phyloP scores from a whole-genome alignment of 2,888 invertebrate species.

The Machimus atricapillus region DNA sequence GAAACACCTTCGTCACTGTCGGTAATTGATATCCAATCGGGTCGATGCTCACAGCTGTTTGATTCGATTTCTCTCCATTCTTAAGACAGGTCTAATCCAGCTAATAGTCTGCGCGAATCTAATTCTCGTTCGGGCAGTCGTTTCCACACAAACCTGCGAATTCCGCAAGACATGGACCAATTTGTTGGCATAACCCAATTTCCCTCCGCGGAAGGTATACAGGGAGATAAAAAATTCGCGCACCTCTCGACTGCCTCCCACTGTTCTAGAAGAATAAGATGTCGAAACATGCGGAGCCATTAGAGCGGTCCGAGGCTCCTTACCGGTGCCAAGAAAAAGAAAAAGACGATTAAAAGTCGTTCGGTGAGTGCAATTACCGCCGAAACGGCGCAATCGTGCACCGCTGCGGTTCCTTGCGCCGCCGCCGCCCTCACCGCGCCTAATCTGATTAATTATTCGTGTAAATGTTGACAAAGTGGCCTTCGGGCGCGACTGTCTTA shows the following conservation, averaged over 20 bases:
- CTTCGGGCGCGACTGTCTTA: slow-evolving; percentile 19
- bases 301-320: background rate
- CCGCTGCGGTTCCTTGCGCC: background rate
- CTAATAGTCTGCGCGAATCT: background rate
- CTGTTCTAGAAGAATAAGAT: slow-evolving; percentile 17
- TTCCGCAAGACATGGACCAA: background rate
- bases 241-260: background rate
- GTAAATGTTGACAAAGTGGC: slow-evolving; percentile 32
- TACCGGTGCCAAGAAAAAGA: background rate
- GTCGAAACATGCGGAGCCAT: background rate
- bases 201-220: background rate
- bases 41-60: background rate
- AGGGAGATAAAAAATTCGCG: background rate
- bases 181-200: slow-evolving; percentile 17
- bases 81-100: background rate
- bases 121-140: background rate
- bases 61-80: background rate
- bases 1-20: background rate
- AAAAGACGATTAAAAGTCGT: background rate
- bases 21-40: background rate
- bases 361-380: slow-evolving; percentile 9
- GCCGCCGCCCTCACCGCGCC: background rate
- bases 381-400: slow-evolving; percentile 9
- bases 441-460: slow-evolving; percentile 28
- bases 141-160: background rate